Percentiles rank a stretch among this genome's conserved stretches.
Conservation (phyloP, 2,797 vertebrate genomes). For the Carapus acus region DNA sequence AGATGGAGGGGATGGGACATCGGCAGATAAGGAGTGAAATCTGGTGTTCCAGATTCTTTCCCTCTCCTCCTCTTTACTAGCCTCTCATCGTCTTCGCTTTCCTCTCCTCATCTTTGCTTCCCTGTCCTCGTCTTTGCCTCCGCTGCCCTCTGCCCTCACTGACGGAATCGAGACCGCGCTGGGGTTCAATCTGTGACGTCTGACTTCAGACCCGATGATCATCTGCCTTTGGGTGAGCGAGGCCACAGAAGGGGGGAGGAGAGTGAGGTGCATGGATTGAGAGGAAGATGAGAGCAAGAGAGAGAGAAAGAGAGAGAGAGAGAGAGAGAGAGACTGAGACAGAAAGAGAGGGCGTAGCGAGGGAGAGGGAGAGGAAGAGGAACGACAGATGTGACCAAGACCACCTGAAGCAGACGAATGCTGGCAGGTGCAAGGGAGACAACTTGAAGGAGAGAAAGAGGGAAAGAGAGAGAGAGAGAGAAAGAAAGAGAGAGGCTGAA, state of each 20-base stretch:
- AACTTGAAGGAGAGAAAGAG: constrained; percentile 5
- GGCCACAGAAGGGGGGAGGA: constrained; percentile 16
- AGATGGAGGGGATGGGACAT: no score
- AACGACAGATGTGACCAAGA: constrained; percentile 17
- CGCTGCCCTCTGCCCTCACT: constrained; percentile 15
- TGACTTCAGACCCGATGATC: constrained; percentile 63
- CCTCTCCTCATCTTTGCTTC: no score
- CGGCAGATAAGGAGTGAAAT: no score
- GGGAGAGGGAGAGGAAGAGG: constrained; percentile 13
- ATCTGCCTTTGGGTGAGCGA: constrained; percentile 54
- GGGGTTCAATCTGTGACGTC: constrained; percentile 59
- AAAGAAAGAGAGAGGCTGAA: no score
- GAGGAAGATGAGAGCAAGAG: constrained; percentile 29
- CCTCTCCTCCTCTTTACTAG: no score
- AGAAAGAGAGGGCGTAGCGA: constrained; percentile 39
- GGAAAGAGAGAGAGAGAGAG: background rate
- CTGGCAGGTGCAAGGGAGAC: constrained; percentile 41
- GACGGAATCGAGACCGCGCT: constrained; percentile 37
- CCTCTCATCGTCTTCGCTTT: no score
- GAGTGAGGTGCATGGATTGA: constrained; percentile 31
- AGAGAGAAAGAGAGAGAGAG: constrained; percentile 13
- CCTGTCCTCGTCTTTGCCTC: no score
- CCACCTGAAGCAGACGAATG: constrained; percentile 58
- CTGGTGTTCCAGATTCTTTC: no score
- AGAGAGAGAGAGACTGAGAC: constrained; percentile 23